Percentiles rank a stretch among this genome's conserved stretches.
Conservation (phyloP, 2,113 vertebrate species). For the Lontra canadensis region DNA sequence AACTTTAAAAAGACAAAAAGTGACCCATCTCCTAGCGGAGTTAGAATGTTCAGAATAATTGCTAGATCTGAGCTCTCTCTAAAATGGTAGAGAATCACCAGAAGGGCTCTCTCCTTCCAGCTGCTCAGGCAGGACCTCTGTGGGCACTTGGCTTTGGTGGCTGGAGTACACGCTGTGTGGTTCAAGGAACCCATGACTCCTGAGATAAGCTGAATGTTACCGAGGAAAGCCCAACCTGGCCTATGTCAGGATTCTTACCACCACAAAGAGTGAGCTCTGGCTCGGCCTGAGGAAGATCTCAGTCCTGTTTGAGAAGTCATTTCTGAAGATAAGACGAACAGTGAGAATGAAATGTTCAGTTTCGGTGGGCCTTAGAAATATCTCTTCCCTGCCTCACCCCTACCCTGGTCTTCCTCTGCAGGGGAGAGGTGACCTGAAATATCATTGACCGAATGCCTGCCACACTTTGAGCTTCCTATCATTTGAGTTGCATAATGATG, state of each 20-base stretch:
- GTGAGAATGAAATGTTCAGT: not conserved
- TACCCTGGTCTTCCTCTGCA: not conserved
- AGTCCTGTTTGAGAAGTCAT: not conserved
- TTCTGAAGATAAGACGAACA: not conserved
- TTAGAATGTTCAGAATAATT: not conserved
- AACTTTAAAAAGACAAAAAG: not conserved
- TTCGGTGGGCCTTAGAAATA: not conserved
- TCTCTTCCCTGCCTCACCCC: not conserved
- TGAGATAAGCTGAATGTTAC: fast-evolving
- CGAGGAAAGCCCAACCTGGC: not conserved
- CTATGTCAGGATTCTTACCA: not conserved
- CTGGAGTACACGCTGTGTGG: not conserved
- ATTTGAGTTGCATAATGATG: not conserved
- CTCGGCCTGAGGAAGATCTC: not conserved
- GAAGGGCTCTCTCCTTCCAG: not conserved
- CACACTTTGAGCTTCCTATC: not conserved
- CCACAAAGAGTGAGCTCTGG: too few species aligned
- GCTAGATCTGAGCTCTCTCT: not conserved
- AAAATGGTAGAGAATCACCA: not conserved
- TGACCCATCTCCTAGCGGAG: not conserved
- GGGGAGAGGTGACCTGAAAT: not conserved
- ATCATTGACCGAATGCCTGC: not conserved
- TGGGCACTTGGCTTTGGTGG: not conserved
- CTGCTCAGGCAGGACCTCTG: not conserved
- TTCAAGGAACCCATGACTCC: not conserved